phyloP scores from a whole-genome alignment of 2,113 vertebrate genomes.

The Maccullochella peelii region DNA sequence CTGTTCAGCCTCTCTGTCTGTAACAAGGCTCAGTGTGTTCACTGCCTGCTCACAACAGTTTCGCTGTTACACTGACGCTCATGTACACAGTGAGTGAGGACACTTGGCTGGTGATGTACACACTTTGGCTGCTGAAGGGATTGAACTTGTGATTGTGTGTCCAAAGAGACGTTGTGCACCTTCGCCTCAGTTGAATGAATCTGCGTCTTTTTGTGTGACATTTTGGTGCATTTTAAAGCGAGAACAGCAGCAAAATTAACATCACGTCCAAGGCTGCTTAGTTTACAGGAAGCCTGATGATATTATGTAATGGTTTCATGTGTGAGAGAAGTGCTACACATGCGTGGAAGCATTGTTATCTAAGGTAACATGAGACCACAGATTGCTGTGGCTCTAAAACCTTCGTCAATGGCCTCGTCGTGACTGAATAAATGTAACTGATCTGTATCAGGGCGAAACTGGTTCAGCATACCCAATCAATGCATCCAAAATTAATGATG shows the following conservation, averaged over 20 bases:
- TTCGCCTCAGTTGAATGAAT: background rate
- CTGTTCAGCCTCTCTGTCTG: constrained; percentile 34
- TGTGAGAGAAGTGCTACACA: background rate
- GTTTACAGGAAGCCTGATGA: background rate
- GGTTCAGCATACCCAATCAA: too few species aligned
- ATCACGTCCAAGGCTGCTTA: background rate
- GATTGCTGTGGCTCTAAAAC: too few species aligned
- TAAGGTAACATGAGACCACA: too few species aligned
- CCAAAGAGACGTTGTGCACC: background rate
- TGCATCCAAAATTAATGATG: too few species aligned
- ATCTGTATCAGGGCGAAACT: too few species aligned
- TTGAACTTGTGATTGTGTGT: background rate
- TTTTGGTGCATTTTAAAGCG: background rate
- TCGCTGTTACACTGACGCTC: constrained; percentile 6
- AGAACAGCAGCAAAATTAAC: background rate
- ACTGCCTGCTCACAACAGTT: background rate
- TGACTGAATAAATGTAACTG: too few species aligned
- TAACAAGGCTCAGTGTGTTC: constrained; percentile 9
- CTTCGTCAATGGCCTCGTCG: too few species aligned
- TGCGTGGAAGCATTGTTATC: too few species aligned
- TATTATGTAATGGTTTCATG: background rate
- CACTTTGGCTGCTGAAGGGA: background rate
- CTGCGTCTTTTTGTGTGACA: background rate
- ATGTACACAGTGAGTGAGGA: background rate
- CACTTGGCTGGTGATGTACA: background rate